Evolutionary conservation across 2,888 invertebrate genomes (phyloP).

Genomic region (Mesodorylaimus sp.): DNA sequence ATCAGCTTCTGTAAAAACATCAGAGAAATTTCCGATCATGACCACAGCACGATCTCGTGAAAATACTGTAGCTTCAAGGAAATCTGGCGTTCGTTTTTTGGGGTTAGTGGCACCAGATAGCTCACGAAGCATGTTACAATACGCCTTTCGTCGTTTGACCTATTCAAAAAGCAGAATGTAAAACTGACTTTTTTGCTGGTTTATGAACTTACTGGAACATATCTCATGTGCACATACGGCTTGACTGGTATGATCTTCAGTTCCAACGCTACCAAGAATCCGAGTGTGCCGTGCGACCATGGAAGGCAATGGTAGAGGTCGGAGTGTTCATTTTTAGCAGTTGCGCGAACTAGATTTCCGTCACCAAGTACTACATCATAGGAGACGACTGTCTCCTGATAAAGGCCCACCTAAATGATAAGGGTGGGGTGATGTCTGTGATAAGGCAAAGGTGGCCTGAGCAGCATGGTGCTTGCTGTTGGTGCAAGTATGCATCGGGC

Average conservation of each 20-base stretch:
- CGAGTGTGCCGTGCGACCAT: slow-evolving; percentile 50
- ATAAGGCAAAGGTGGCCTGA: neutral
- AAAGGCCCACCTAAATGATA: slow-evolving; percentile 41
- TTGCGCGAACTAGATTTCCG: slow-evolving; percentile 43
- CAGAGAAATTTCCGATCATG: slow-evolving; percentile 47
- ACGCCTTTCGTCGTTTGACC: slow-evolving; percentile 43
- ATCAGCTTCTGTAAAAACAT: slow-evolving; percentile 35
- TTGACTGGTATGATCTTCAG: slow-evolving; percentile 44
- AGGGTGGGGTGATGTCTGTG: neutral
- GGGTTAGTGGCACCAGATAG: slow-evolving; percentile 42
- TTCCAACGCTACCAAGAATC: slow-evolving; percentile 47
- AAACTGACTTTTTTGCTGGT: too few relatives aligned
- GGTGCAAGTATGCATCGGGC: too few relatives aligned
- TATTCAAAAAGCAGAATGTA: slow-evolving; percentile 8
- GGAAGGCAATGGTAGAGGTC: slow-evolving; percentile 45
- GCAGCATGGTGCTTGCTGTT: too few relatives aligned
- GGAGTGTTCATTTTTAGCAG: slow-evolving; percentile 39
- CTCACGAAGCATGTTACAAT: slow-evolving; percentile 45
- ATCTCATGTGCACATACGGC: slow-evolving; percentile 47
- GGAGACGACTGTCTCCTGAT: slow-evolving; percentile 46
- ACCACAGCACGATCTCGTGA: slow-evolving; percentile 45
- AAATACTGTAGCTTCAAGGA: slow-evolving; percentile 48
- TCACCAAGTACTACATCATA: slow-evolving; percentile 48
- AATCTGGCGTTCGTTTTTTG: slow-evolving; percentile 38
- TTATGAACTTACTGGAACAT: slow-evolving; percentile 40